These are phyloP conservation scores for Drosophila setifemur DNA, from an alignment of 1,140 invertebrate species.

Conservation along the genomic window DNA sequence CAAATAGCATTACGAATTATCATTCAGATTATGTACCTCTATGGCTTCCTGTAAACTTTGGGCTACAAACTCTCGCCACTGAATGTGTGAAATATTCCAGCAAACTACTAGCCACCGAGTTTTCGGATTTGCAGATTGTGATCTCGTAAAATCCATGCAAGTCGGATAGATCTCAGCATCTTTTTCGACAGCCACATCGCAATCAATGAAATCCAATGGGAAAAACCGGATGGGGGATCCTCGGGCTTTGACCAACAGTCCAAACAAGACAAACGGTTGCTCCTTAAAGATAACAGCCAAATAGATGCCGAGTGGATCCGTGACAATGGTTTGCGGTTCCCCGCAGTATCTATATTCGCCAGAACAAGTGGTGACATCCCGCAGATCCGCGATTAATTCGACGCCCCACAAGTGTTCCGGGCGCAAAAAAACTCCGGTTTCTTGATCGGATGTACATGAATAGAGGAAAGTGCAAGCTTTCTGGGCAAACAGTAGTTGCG, in stretches of 20 bases:
- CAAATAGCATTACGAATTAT: no score
- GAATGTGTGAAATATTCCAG: not conserved
- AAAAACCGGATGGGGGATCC: not conserved
- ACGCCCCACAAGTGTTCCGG: not conserved
- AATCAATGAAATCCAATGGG: constrained; percentile 4
- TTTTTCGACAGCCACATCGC: not conserved
- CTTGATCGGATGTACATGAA: not conserved
- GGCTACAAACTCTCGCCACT: not conserved
- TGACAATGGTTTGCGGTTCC: not conserved
- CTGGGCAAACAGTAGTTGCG: constrained; percentile 8
- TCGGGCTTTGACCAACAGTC: not conserved
- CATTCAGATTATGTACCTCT: not conserved
- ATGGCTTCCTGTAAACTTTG: not conserved
- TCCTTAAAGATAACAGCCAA: constrained; percentile 34
- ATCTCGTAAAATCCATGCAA: constrained; percentile 11
- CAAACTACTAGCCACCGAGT: not conserved
- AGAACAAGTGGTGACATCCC: not conserved
- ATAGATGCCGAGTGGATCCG: constrained; percentile 23
- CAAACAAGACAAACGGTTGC: constrained; percentile 30
- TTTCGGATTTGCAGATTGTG: not conserved
- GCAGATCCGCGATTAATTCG: constrained; percentile 7
- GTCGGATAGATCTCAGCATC: not conserved
- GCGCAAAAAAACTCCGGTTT: not conserved
- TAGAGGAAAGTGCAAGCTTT: not conserved
- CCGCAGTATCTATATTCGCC: not conserved